A percentile compares a stretch with the other conserved stretches of the same genome.
Evolutionary conservation across 1,140 invertebrate genomes (phyloP).

Genomic region (Drosophila sulfurigaster): DNA sequence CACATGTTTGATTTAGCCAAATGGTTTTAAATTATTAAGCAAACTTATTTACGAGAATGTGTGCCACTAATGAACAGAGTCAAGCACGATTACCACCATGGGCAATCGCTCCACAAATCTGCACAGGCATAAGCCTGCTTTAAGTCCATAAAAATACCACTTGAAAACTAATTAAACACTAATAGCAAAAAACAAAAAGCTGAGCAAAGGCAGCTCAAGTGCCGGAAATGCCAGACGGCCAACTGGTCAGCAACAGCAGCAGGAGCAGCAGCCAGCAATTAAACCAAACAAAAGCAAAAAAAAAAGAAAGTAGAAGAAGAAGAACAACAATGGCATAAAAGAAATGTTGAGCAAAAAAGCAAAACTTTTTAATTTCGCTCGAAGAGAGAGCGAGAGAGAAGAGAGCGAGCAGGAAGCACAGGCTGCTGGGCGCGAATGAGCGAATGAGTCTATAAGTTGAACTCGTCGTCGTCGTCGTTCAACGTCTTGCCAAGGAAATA

Average conservation of each 20-base stretch:
- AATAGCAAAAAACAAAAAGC: slow-evolving; percentile 74
- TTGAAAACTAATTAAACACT: slow-evolving; percentile 85
- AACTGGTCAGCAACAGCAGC: neutral
- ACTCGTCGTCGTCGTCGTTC: slow-evolving; percentile 33
- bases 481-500: slow-evolving; percentile 70
- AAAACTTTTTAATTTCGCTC: slow-evolving; percentile 77
- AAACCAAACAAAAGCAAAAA: slow-evolving; percentile 49
- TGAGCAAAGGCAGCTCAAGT: slow-evolving; percentile 51
- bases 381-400: slow-evolving; percentile 24
- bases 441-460: slow-evolving; percentile 79
- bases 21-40: slow-evolving; percentile 71
- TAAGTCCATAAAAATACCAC: slow-evolving; percentile 81
- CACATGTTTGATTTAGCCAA: slow-evolving; percentile 52
- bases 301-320: slow-evolving; percentile 13
- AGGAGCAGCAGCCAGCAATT: slow-evolving; percentile 36
- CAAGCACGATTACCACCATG: neutral
- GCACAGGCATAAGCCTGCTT: slow-evolving; percentile 53
- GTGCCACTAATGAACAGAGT: slow-evolving; percentile 12
- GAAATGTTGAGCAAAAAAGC: slow-evolving; percentile 55
- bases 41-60: slow-evolving; percentile 12
- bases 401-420: slow-evolving; percentile 55
- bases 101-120: slow-evolving; percentile 44
- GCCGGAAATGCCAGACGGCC: slow-evolving; percentile 29
- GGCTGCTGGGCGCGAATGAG: slow-evolving; percentile 79
- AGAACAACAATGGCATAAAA: slow-evolving; percentile 18